A percentile compares a stretch with the other conserved stretches of the same genome.
Evolutionary conservation across 2,888 invertebrate species (phyloP).

Genomic region (Protophormia terraenovae): DNA sequence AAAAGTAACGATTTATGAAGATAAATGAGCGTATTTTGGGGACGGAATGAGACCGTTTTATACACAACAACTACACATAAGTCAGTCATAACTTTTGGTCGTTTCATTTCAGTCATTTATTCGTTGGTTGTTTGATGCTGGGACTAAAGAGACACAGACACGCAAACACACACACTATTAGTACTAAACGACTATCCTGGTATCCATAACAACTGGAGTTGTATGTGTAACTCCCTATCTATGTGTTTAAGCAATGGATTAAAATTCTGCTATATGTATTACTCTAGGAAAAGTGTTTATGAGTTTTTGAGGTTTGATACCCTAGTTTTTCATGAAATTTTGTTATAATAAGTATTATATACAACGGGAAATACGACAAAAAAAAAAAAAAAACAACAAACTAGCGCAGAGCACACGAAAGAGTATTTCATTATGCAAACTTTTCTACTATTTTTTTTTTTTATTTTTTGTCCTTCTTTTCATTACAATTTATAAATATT

Average conservation of each 20-base stretch:
- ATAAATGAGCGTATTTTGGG: constrained; percentile 62
- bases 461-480: constrained; percentile 35
- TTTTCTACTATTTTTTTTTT: constrained; percentile 10
- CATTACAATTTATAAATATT: constrained; percentile 48
- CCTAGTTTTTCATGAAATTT: constrained; percentile 54
- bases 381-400: background rate
- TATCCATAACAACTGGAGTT: constrained; percentile 1
- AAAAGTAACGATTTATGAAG: constrained; percentile 61
- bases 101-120: constrained; percentile 48
- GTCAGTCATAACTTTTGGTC: constrained; percentile 61
- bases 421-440: constrained; percentile 56
- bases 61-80: constrained; percentile 46
- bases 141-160: background rate
- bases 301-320: constrained; percentile 61
- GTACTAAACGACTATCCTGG: background rate
- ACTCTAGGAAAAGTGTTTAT: constrained; percentile 58
- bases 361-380: constrained; percentile 17
- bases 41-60: constrained; percentile 57
- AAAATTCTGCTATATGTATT: constrained; percentile 60
- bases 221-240: background rate
- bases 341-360: constrained; percentile 53
- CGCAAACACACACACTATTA: background rate
- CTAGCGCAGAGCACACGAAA: constrained; percentile 24
- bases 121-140: constrained; percentile 30
- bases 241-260: constrained; percentile 45